Evolutionary conservation across 2,888 invertebrate species (phyloP).

Genomic region (Aleiodes alternator): DNA sequence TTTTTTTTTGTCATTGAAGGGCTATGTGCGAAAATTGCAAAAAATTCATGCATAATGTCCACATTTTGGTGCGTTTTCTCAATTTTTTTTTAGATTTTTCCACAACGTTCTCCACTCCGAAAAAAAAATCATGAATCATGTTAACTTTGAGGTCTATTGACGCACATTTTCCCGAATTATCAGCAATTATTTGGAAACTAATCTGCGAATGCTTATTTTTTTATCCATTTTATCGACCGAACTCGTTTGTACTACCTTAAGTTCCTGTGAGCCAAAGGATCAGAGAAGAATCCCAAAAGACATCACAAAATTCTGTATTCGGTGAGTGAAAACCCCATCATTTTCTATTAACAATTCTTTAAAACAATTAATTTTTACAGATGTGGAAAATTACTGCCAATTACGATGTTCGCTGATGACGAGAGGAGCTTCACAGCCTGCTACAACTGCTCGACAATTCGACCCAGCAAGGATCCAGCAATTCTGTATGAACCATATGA

Average conservation of each 20-base stretch:
- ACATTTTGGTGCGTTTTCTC: too few species aligned
- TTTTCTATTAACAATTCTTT: constrained; percentile 1
- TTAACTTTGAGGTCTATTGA: too few species aligned
- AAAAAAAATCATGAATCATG: too few species aligned
- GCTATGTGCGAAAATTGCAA: too few species aligned
- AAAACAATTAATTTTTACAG: constrained; percentile 34
- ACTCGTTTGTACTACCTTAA: not conserved
- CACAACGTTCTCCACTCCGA: too few species aligned
- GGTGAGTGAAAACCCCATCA: constrained; percentile 19
- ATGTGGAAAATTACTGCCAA: constrained; percentile 54
- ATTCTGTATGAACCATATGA: constrained; percentile 79
- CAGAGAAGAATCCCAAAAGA: not conserved
- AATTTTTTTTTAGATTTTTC: too few species aligned
- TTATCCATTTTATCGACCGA: too few species aligned
- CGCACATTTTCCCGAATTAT: too few species aligned
- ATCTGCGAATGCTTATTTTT: too few species aligned
- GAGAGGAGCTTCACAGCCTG: constrained; percentile 49
- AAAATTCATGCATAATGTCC: too few species aligned
- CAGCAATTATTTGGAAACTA: too few species aligned
- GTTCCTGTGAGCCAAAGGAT: constrained; percentile 44
- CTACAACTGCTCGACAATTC: constrained; percentile 52
- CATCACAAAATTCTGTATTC: constrained; percentile 15
- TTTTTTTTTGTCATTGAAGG: too few species aligned
- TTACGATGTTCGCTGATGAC: constrained; percentile 40
- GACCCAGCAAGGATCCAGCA: constrained; percentile 52